Evolutionary conservation across 2,888 invertebrate genomes (phyloP), one percentile per base, ranked within the genome.

Genomic region (Stenoptilia bipunctidactyla): DNA sequence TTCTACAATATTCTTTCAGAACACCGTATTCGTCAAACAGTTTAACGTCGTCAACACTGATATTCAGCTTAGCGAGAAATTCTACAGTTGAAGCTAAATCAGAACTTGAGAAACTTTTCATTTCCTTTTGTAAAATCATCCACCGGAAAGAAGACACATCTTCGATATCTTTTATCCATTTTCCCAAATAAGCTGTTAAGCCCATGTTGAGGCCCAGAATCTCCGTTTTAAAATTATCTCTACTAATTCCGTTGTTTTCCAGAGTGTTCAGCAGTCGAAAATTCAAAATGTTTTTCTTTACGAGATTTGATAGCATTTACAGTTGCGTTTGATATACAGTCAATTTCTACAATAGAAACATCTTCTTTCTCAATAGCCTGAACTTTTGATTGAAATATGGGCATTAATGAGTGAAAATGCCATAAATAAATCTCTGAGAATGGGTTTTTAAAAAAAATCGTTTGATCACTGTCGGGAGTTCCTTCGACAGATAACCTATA

Each of bases 1-100:
- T 40, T 36, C 36, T 40, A 36, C 40, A 40, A 40, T 40, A 40
- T 40, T 40, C 35, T 40, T 40, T 40, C 35, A 40, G 36, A 40
- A 40, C 40, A 35, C 36, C 40, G 40, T 40, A 40, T 40, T 40
- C 36, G 36, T 40, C 40, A 14, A 12, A 15, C n/a, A 10, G 5
- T 12, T 20, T 15, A 6, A 2, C 20, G 13, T 9, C 13, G 10
- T n/a, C 20, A 20, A 20, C 20, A 20, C 20, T 20, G 34, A 39
- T 34, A 34, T 34, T 39, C 39, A 39, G 39, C 39, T 39, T 34
- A 39, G 33, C 33, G 14, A 39, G 25, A 39, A 39, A 39, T 39
- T 39, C 34, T 39, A 39, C 34, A 39, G 39, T 34, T 39, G 39
- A 39, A 39, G 39, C 39, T 39, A 34, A 39, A 34, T 34, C 34